A percentile compares a stretch with the other conserved stretches of the same genome.
Conservation (phyloP, 1,140 invertebrate species). For the Nilaparvata lugens region DNA sequence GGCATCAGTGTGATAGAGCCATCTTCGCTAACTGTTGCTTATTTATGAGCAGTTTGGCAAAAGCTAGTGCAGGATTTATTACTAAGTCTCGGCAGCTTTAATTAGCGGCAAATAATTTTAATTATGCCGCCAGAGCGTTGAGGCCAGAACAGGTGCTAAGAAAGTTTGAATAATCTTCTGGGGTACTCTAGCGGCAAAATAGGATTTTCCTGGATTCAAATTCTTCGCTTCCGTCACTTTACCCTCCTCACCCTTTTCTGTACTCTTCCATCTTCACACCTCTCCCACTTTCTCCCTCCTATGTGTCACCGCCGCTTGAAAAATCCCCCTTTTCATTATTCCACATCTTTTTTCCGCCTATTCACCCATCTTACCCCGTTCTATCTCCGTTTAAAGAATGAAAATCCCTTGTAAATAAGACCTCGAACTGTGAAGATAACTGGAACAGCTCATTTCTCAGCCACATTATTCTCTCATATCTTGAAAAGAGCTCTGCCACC, state of each 20-base stretch:
- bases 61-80: neutral
- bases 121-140: constrained; percentile 1
- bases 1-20: too few relatives aligned
- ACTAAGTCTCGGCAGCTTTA: constrained; percentile 1
- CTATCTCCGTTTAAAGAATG: too few relatives aligned
- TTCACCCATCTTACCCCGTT: too few relatives aligned
- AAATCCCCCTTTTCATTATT: too few relatives aligned
- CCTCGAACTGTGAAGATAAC: too few relatives aligned
- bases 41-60: neutral
- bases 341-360: too few relatives aligned
- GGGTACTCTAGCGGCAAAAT: neutral
- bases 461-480: too few relatives aligned
- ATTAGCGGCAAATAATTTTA: constrained; percentile 5
- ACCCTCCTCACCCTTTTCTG: neutral
- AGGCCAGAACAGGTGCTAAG: constrained; percentile 2
- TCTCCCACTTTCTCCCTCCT: too few relatives aligned
- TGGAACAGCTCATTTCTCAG: too few relatives aligned
- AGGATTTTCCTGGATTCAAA: neutral
- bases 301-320: too few relatives aligned
- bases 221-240: neutral
- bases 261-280: neutral
- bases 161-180: constrained; percentile 5
- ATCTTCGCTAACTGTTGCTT: neutral
- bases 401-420: too few relatives aligned
- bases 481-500: too few relatives aligned